A percentile compares a stretch with the other conserved stretches of the same genome.
Evolutionary conservation across 1,140 invertebrate species (phyloP).

Genomic region (Anoplolepis gracilipes): DNA sequence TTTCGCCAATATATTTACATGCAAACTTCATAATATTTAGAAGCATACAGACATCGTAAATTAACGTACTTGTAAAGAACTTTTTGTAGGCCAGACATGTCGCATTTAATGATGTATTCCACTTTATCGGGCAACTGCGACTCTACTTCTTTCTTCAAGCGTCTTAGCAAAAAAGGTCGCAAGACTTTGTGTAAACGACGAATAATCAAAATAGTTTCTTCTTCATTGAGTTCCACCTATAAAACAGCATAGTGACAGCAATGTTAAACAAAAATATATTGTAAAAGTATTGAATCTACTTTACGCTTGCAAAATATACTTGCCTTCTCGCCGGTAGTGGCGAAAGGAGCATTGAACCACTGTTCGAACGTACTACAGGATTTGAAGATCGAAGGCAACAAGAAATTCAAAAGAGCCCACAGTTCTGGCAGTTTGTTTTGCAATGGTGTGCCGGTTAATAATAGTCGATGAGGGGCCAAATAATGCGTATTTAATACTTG

Average conservation of each 20-base stretch:
- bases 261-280: conserved; percentile 5
- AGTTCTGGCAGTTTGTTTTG: conserved; percentile 99
- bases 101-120: conserved; percentile 99
- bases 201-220: conserved; percentile 99
- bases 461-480: conserved; percentile 96
- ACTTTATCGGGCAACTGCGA: conserved; percentile 99
- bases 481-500: conserved; percentile 99
- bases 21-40: background rate
- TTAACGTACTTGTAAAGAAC: conserved; percentile 92
- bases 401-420: conserved; percentile 99
- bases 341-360: conserved; percentile 99
- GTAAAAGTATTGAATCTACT: background rate
- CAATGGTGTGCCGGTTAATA: conserved; percentile 98
- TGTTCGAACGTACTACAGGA: conserved; percentile 99
- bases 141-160: conserved; percentile 99
- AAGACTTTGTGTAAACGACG: conserved; percentile 99
- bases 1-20: conserved; percentile 26
- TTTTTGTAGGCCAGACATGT: conserved; percentile 98
- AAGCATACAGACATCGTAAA: background rate
- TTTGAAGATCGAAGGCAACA: conserved; percentile 99
- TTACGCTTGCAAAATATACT: conserved; percentile 27
- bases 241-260: background rate
- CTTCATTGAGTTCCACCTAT: conserved; percentile 98
- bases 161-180: conserved; percentile 97
- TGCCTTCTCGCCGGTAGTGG: conserved; percentile 97